These are phyloP conservation scores for Tetragonisca angustula DNA, from an alignment of 2,888 invertebrate species.

Conservation along the genomic window DNA sequence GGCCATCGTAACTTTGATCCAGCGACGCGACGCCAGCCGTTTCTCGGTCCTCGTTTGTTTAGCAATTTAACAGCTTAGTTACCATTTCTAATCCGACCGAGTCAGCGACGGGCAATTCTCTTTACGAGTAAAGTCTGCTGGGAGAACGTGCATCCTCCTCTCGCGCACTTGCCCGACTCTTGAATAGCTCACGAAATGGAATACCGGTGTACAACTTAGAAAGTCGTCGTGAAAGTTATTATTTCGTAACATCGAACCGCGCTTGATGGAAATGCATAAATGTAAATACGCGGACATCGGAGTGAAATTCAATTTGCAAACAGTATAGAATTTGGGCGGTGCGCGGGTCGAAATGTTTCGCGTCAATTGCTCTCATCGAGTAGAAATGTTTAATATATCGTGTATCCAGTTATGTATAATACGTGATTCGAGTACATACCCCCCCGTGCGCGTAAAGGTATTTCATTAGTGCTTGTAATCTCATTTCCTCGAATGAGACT, in stretches of 20 bases:
- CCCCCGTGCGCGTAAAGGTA: not conserved
- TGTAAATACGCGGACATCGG: constrained; percentile 16
- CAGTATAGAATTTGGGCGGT: not conserved
- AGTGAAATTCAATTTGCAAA: constrained; percentile 26
- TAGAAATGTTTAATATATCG: not conserved
- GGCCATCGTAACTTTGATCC: constrained; percentile 49
- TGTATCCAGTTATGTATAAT: not conserved
- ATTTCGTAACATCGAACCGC: constrained; percentile 49
- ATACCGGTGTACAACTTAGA: constrained; percentile 48
- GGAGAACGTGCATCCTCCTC: constrained; percentile 27
- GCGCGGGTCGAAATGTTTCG: not conserved
- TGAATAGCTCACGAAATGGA: constrained; percentile 41
- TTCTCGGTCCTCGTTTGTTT: constrained; percentile 61
- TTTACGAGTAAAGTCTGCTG: constrained; percentile 49
- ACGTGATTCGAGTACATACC: not conserved
- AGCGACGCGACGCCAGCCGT: constrained; percentile 7
- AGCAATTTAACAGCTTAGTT: constrained; percentile 68
- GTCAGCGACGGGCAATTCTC: constrained; percentile 58
- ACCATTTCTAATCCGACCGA: constrained; percentile 67
- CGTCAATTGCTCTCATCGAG: not conserved
- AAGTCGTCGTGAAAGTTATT: constrained; percentile 57
- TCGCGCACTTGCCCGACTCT: constrained; percentile 8
- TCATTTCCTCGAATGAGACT: not conserved
- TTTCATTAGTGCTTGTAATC: not conserved
- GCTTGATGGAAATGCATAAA: constrained; percentile 43